Evolutionary conservation across 2,113 vertebrate species (phyloP), one percentile per base, ranked within the genome.

Genomic region (Ophiodon elongatus): DNA sequence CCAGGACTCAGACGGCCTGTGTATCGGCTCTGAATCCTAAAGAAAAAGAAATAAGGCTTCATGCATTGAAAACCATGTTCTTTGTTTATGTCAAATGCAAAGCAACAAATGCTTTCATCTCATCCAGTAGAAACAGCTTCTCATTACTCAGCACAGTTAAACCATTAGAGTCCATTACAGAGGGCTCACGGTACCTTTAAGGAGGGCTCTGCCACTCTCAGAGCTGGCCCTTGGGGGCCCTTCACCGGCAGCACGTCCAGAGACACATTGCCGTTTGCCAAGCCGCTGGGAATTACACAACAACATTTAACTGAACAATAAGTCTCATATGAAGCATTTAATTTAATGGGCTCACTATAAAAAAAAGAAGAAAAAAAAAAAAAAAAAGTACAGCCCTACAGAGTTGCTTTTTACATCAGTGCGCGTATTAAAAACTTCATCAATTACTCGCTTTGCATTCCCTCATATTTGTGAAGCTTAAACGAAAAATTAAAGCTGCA

Each of bases 171-270:
- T 50, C 19, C 8, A 64, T 27, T 35, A 11, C 47, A 41, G 8
- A 76, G 27, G 17, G 27, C 29, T 33, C 37, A 2, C 4, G 8
- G 39, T 87, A 94, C 88, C 85, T 93, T 94, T 35, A 89, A 86
- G 73, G 91, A n/a, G 21, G 91, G 66, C 65, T 89, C 89, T 17
- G 93, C 63, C 31, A 79, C 83, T 83, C 86, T 94, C 52, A 96
- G 91, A 7, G 89, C 79, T 75, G 87, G 91, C 77, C 96, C 96
- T 52, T 98, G 97, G 74, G 98, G 98, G 82, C 97, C 98, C 91
- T 96, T 99, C 80, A 99, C 98, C 43, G 98, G 98, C 52, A 99
- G 95, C 79, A 98, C 96, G 31, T 99, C 98, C 93, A 99, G 92
- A 73, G 96, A 96, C 52, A 95, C 90, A 68, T 96, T 95, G 79